These are phyloP conservation scores for Lathronympha strigana DNA, from an alignment of 2,888 invertebrate genomes.

Conservation along the genomic window DNA sequence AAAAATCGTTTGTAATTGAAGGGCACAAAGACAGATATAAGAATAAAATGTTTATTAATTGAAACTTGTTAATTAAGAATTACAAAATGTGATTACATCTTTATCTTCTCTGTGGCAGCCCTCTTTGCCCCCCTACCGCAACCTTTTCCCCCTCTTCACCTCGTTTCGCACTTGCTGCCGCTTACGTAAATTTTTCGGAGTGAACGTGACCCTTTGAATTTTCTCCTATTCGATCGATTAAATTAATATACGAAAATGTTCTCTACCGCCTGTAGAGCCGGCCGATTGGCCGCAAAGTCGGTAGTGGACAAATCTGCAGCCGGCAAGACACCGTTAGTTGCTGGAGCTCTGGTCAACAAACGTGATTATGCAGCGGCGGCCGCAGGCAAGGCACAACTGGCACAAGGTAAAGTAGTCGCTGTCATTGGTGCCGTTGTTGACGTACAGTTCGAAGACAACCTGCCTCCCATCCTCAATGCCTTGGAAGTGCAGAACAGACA, in stretches of 20 bases:
- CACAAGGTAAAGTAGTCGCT: constrained; percentile 88
- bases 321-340: constrained; percentile 81
- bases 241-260: constrained; percentile 71
- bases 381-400: constrained; percentile 54
- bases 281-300: constrained; percentile 79
- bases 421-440: constrained; percentile 98
- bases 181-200: constrained; percentile 36
- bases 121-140: constrained; percentile 1
- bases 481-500: constrained; percentile 94
- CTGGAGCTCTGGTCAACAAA: constrained; percentile 73
- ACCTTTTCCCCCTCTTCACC: constrained; percentile 3
- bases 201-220: constrained; percentile 56
- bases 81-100: constrained; percentile 23
- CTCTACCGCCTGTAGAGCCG: constrained; percentile 80
- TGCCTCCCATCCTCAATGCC: constrained; percentile 98
- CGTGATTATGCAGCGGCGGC: constrained; percentile 75
- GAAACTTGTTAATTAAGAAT: too few species aligned
- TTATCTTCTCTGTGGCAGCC: constrained; percentile 16
- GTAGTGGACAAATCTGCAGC: constrained; percentile 76
- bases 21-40: background rate
- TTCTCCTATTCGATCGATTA: constrained; percentile 60
- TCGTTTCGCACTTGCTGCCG: constrained; percentile 27
- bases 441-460: constrained; percentile 96
- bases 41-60: background rate
- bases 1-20: background rate